These are phyloP conservation scores for Turritopsis rubra DNA, from an alignment of 30 jellyfish, hydroid and myxozoan species.

Conservation along the genomic window DNA sequence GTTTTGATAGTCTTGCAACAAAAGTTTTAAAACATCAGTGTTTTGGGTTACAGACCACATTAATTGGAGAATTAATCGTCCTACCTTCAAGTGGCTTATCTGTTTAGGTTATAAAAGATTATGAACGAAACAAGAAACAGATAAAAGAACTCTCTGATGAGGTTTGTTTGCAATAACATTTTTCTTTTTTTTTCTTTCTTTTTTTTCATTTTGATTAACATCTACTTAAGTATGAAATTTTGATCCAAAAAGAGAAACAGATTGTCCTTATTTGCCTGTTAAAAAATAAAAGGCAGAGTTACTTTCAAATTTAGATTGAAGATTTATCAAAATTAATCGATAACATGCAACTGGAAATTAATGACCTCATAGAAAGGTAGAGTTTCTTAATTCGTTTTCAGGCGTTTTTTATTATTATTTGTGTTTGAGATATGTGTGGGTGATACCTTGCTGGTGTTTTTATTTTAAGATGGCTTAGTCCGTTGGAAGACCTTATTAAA, in stretches of 20 bases:
- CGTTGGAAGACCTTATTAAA: slow-evolving; percentile 53
- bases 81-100: no score
- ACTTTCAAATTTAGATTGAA: slow-evolving; percentile 35
- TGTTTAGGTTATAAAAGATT: slow-evolving; percentile 59
- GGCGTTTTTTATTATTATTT: no score
- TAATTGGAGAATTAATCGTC: no score
- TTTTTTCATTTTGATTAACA: no score
- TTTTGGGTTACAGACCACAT: no score
- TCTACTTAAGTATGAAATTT: no score
- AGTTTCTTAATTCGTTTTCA: neutral
- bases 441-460: neutral
- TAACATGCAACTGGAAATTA: slow-evolving; percentile 23
- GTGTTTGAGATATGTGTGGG: no score
- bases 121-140: slow-evolving; percentile 52
- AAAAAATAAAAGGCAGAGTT: neutral
- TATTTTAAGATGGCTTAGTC: slow-evolving; percentile 71
- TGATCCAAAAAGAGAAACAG: neutral
- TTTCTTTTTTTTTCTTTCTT: no score
- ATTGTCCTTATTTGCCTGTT: neutral
- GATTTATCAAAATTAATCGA: slow-evolving; percentile 23
- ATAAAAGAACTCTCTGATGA: slow-evolving; percentile 38
- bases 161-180: slow-evolving; percentile 20
- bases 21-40: no score
- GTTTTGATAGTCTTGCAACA: no score
- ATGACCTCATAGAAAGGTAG: slow-evolving; percentile 39